Percentiles rank a stretch among this genome's conserved stretches.
Conservation (phyloP, 2,888 invertebrate species). For the Agelastica alni region DNA sequence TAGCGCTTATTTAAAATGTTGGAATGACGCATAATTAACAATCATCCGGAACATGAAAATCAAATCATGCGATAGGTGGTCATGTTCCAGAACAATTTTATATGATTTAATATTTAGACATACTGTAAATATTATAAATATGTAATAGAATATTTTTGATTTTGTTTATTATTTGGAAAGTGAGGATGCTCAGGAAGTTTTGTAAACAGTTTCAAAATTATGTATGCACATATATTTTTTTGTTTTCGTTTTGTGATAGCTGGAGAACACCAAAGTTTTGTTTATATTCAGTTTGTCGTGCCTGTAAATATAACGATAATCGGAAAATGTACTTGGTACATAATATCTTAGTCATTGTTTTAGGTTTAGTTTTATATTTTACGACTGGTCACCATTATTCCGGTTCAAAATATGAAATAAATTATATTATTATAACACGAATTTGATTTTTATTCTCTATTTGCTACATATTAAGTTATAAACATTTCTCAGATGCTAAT, state of each 20-base stretch:
- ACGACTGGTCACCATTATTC: slow-evolving; percentile 18
- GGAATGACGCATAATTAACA: too few species aligned
- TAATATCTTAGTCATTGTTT: slow-evolving; percentile 29
- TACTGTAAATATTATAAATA: slow-evolving; percentile 16
- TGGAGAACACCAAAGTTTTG: slow-evolving; percentile 71
- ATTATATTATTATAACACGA: too few species aligned
- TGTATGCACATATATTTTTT: slow-evolving; percentile 28
- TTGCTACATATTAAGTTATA: too few species aligned
- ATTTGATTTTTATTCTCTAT: too few species aligned
- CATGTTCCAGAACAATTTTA: too few species aligned
- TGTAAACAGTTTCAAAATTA: slow-evolving; percentile 42
- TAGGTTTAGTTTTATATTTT: slow-evolving; percentile 27
- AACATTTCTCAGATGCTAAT: too few species aligned
- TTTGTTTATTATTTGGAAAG: slow-evolving; percentile 26
- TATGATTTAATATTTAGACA: slow-evolving; percentile 14
- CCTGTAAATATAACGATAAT: slow-evolving; percentile 46
- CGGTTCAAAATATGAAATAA: slow-evolving; percentile 29
- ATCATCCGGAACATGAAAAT: too few species aligned
- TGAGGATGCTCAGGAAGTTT: slow-evolving; percentile 49
- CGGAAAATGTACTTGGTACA: slow-evolving; percentile 31
- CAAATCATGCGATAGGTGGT: too few species aligned
- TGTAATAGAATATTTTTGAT: background rate
- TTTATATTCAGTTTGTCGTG: slow-evolving; percentile 53
- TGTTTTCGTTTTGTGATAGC: slow-evolving; percentile 58
- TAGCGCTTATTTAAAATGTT: too few species aligned